Evolutionary conservation across 2,113 vertebrate genomes (phyloP), one percentile per base, ranked within the genome.

Genomic region (Tylochromis polylepis): DNA sequence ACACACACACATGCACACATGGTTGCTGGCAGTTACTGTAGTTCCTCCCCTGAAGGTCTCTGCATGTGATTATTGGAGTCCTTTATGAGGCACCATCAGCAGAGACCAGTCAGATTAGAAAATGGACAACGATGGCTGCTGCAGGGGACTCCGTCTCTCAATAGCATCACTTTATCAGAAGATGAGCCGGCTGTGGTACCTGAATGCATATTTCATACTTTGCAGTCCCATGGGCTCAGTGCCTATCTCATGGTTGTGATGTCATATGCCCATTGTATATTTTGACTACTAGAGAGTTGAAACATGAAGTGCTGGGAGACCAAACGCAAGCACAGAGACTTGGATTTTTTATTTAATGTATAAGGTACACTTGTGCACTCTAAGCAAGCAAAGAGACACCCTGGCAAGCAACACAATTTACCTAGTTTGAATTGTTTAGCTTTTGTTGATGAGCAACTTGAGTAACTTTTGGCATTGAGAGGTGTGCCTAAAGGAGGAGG

Each of bases 41-140:
- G 62, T 87, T 89, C 43, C 67, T 89, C 85, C 92, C 92, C 93
- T 82, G 81, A 94, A 96, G 94, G 93, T 92, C 86, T 90, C 89
- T 89, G 88, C 93, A 90, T 94, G 94, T 95, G 92, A 95, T 95
- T 95, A 95, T 92, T 90, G 90, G 88, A 93, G 92, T 92, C 85
- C 87, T 90, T 93, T 93, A 95, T 94, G 89, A 91, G 92, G 90
- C 59, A 58, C 88, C 92, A 91, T 95, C 93, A 95, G 84, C 91
- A 87, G 86, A 91, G 92, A 93, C 91, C 79, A 86, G 89, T 87
- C 88, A 91, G 91, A 94, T 78, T 93, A 85, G 90, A 93, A 92
- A 94, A 94, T 90, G 87, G 91, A 90, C 85, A 85, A 87, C 79
- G 83, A 89, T 85, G 93, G 90, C 91, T 83, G 91, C 91, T 92